Evolutionary conservation across 1,140 invertebrate species (phyloP), one percentile per base, ranked within the genome.

Genomic region (Archivesica marissinica): DNA sequence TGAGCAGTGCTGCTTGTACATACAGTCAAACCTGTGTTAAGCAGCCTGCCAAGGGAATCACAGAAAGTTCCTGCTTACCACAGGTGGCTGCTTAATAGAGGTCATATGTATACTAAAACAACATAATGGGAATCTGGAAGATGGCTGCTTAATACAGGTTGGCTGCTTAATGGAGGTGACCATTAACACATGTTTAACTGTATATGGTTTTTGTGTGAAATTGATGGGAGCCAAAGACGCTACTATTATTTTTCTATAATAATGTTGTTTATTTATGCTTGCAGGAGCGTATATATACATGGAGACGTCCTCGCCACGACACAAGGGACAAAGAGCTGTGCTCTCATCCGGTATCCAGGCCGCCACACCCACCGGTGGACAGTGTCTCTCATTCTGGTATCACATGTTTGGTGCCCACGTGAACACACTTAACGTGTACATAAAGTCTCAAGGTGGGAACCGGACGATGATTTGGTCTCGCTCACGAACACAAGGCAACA

Each of bases 361-460:
- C 47, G 56, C 83, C 28, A 80, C 83, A 59, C 68, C n/a, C 47
- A 17, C 72, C 38, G 52, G 39, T 2, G 85, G 38, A 25, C 85
- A 88, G 38, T 93, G 92, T 85, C 85, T 94, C 13, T 82, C 83
- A 4, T 97, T 97, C 92, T 97, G 95, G 95, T 96, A 94, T 89
- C 97, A 97, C 89, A 97, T 97, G 97, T 97, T 95, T 90, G 97
- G 97, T 33, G 79, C 87, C 23, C 88, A 92, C 84, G 87, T 93
- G 38, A 90, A 89, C 52, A 89, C 89, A 20, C 90, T 93, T 2
- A 92, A 92, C 66, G 86, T 93, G 13, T 92, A 90, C 68, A 28
- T 88, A 44, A 54, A 78, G 47, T 25, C 81, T 0, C 78, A 81
- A 74, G 35, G 23, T 15, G 81, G 83, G 13, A 89, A 87, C 56